Evolutionary conservation across 2,888 invertebrate genomes (phyloP), one percentile per base, ranked within the genome.

Genomic region (Limenitis camilla): DNA sequence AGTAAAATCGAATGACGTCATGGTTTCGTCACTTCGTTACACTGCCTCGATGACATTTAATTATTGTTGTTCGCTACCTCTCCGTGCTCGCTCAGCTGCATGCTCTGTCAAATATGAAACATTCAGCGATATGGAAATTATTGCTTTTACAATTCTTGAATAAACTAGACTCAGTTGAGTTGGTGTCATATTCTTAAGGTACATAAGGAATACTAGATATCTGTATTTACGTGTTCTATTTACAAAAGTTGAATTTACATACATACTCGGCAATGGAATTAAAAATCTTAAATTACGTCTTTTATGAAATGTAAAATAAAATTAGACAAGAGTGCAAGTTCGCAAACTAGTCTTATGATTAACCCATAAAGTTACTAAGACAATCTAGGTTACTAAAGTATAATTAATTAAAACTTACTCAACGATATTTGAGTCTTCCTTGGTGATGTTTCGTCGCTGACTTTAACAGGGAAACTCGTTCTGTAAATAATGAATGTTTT

Each of bases 401-500:
- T 19, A 19, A 19, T 19, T 19, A 19, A 19, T 19, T 19, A 33
- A 45, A 29, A 75, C 78, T 52, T 38, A 79, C 80, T 74, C 59
- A 64, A 67, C n/a, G n/a, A 64, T 65, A 69, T 65, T n/a, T 62
- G 66, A 60, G 62, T 64, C 41, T 59, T 59, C 62, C 55, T 60
- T 61, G 65, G 28, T 38, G 70, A 64, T 72, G 70, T 66, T 66
- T 64, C 44, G 19, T 28, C 62, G 62, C 62, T 66, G 72, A 69
- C 68, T 69, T 71, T 72, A 65, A 68, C 69, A 61, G 63, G 52
- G 46, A 62, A 71, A 73, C 68, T 76, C 72, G 71, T 56, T 61
- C 81, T 81, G 78, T 65, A 74, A 80, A 76, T 65, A 76, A 73
- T 49, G 38, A 55, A 45, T 61, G 52, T 59, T 60, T 56, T 44